Evolutionary conservation across 2,113 vertebrate genomes (phyloP).

Genomic region (Dasyurus viverrinus): DNA sequence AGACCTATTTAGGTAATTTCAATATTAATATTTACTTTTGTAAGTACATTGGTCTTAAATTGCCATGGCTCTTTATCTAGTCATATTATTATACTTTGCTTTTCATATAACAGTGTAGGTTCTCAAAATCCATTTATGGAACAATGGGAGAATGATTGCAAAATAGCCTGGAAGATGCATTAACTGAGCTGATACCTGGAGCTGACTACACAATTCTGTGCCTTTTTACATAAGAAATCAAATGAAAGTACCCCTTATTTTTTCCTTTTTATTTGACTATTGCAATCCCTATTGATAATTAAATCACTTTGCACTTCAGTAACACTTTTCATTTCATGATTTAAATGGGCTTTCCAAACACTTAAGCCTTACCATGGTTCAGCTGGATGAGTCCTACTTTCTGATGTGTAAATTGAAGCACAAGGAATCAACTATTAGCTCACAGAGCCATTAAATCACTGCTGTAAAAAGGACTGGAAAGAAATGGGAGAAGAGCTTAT

Average conservation of each 20-base stretch:
- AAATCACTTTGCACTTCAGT: constrained; percentile 45
- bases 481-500: constrained; percentile 22
- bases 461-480: constrained; percentile 16
- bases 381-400: constrained; percentile 34
- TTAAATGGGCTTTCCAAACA: constrained; percentile 48
- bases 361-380: constrained; percentile 12
- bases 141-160: constrained; percentile 33
- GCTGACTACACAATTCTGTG: background rate
- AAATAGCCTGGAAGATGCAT: constrained; percentile 46
- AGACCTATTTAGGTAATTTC: constrained; percentile 27
- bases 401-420: constrained; percentile 27
- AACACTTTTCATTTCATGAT: constrained; percentile 43
- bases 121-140: constrained; percentile 53
- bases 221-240: constrained; percentile 38
- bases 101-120: constrained; percentile 57
- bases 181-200: constrained; percentile 43
- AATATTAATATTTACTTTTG: constrained; percentile 31
- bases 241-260: constrained; percentile 27
- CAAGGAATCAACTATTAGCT: constrained; percentile 25
- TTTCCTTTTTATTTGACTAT: constrained; percentile 51
- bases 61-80: constrained; percentile 10
- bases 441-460: constrained; percentile 46
- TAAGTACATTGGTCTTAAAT: constrained; percentile 33
- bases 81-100: constrained; percentile 55
- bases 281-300: constrained; percentile 41